These are phyloP conservation scores for Donacobius atricapilla DNA, from an alignment of 2,113 vertebrate species.

Conservation along the genomic window DNA sequence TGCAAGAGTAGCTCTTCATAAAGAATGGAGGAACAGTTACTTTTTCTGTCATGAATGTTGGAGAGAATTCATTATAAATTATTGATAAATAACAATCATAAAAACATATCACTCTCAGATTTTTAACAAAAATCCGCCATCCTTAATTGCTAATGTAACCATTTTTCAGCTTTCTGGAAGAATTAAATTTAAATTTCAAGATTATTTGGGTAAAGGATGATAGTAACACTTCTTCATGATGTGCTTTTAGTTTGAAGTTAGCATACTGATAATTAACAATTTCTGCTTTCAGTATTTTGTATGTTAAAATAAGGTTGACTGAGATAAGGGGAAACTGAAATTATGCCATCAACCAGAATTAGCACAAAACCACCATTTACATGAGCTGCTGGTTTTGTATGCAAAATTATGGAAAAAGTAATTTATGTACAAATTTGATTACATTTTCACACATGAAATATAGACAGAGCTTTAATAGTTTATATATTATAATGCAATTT, in stretches of 20 bases:
- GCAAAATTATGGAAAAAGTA: neutral
- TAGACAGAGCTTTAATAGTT: neutral
- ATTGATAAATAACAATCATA: neutral
- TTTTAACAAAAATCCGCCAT: neutral
- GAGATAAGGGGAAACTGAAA: neutral
- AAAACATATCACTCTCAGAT: neutral
- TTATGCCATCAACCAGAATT: neutral
- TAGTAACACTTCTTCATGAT: neutral
- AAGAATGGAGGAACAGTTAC: neutral
- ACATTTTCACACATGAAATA: neutral
- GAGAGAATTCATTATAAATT: neutral
- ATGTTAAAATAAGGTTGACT: neutral
- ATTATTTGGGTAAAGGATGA: rapidly evolving
- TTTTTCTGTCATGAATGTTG: neutral
- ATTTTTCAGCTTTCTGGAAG: neutral
- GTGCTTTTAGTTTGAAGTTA: neutral
- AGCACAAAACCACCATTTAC: neutral
- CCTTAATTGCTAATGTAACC: neutral
- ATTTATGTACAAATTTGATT: neutral
- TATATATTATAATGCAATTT: neutral
- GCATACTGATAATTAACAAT: neutral
- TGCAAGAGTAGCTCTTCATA: neutral
- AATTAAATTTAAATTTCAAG: neutral
- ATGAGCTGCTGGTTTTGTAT: neutral
- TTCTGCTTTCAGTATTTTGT: neutral